Percentiles rank a stretch among this genome's conserved stretches.
Evolutionary conservation across 92 coral and sea anemone genomes (phyloP).

Genomic region (Diadumene lineata): DNA sequence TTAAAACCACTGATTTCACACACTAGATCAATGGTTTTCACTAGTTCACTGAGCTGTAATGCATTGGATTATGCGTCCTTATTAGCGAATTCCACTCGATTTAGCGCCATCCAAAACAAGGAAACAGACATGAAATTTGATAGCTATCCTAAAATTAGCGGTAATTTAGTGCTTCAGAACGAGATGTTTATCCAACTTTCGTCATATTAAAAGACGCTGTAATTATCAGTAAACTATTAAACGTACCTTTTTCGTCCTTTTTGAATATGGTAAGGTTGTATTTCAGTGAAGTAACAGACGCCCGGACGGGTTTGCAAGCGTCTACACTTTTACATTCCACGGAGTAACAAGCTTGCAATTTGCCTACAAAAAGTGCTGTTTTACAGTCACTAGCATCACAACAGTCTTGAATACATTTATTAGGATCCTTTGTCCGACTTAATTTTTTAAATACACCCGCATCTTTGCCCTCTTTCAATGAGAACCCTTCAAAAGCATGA

Average conservation of each 20-base stretch:
- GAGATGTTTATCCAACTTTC: not conserved
- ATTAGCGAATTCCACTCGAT: not conserved
- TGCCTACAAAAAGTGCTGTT: constrained; percentile 38
- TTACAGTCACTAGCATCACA: constrained; percentile 40
- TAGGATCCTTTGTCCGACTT: constrained; percentile 41
- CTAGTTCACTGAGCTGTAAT: not conserved
- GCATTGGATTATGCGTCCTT: not conserved
- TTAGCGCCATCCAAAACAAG: constrained; percentile 12
- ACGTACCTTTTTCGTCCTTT: constrained; percentile 17
- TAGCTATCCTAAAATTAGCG: not conserved
- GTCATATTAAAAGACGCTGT: not conserved
- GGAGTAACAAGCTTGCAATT: constrained; percentile 60
- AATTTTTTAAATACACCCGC: constrained; percentile 78
- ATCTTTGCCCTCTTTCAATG: constrained; percentile 67
- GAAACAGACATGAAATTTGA: constrained; percentile 1
- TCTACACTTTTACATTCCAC: constrained; percentile 75
- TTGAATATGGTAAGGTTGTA: constrained; percentile 34
- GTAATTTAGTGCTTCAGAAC: not conserved
- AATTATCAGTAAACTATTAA: not conserved
- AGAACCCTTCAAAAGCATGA: constrained; percentile 48
- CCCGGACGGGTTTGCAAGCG: constrained; percentile 65
- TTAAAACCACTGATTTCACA: constrained; percentile 1
- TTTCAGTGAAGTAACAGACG: constrained; percentile 7
- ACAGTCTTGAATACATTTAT: constrained; percentile 77
- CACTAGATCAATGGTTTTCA: not conserved